Conservation (phyloP, 2,888 invertebrate species). For the Icerya purchasi region DNA sequence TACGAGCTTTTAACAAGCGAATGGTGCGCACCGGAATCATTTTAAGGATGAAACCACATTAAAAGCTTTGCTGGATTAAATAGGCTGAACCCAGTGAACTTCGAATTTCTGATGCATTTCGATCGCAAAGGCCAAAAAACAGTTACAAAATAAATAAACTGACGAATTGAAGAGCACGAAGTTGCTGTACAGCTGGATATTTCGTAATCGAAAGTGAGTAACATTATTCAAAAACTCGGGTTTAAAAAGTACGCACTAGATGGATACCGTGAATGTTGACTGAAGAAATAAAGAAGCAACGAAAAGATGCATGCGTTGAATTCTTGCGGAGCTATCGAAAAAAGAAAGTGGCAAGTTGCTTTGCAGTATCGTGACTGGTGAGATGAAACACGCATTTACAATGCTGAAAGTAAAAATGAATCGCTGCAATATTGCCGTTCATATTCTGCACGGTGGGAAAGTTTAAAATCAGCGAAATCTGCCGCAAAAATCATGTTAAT, state of each 20-base stretch:
- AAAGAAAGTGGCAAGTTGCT: too few relatives aligned
- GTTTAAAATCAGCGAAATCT: too few relatives aligned
- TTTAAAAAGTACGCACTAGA: constrained; percentile 2
- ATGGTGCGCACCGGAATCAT: too few relatives aligned
- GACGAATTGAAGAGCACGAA: background rate
- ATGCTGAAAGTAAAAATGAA: too few relatives aligned
- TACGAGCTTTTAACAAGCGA: too few relatives aligned
- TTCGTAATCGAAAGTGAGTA: background rate
- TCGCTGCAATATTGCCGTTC: too few relatives aligned
- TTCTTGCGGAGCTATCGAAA: background rate
- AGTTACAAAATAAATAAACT: background rate
- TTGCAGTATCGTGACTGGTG: too few relatives aligned
- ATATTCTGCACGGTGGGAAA: too few relatives aligned
- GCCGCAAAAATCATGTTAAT: too few relatives aligned
- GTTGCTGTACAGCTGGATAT: background rate
- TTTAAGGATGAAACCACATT: too few relatives aligned
- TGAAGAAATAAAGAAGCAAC: background rate
- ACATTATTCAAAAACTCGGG: background rate
- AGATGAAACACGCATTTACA: too few relatives aligned
- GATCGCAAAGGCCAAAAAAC: background rate
- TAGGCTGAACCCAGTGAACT: background rate
- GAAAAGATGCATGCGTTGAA: background rate
- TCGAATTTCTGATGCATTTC: background rate
- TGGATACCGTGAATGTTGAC: background rate
- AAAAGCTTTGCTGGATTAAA: too few relatives aligned